Evolutionary conservation across 1,140 invertebrate genomes (phyloP), one percentile per base, ranked within the genome.

Genomic region (Muscidifurax raptorellus): DNA sequence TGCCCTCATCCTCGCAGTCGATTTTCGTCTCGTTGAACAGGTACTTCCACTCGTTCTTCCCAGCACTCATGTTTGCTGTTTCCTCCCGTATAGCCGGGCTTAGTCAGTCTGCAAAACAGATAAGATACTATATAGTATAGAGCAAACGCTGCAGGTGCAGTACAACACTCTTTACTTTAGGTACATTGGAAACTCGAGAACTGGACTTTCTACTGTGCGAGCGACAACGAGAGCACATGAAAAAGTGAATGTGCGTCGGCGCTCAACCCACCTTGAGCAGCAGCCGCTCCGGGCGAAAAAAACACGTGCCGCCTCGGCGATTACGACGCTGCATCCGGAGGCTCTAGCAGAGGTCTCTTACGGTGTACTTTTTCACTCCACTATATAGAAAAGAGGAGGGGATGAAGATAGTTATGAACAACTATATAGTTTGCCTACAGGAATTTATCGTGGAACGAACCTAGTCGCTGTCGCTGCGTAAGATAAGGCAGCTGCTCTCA

Each of bases 21-120:
- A 18, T 52, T 3, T 79, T 84, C 18, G 15, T 15, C 27, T 84
- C 15, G 30, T 84, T 64, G 64, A 84, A 84, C 47, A 84, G 47
- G 30, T 75, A 75, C 44, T 84, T 80, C 77, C 83, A 84, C 4
- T 84, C 83, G 59, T 74, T 59, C 44, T 84, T 74, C 6, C 36
- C 59, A n/a, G 44, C 25, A 66, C 80, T 36, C 83, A 84, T 84
- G 15, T 67, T 67, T 0, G 22, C 27, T 44, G 5, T 6, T 79
- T 75, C 27, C 72, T 75, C 72, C 12, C 0, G 22, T 6, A 9
- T 7, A n/a, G 4, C 52, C 22, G 18, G 52, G 18, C 52, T n/a
- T n/a, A 18, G 22, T 59, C 52, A 59, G 12, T 59, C 52, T 59
- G 52, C 52, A 18, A 59, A 59, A 22, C 18, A 40, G 15, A 59